Conservation (phyloP, 1,140 invertebrate genomes). For the Bursaphelenchus mucronatus region DNA sequence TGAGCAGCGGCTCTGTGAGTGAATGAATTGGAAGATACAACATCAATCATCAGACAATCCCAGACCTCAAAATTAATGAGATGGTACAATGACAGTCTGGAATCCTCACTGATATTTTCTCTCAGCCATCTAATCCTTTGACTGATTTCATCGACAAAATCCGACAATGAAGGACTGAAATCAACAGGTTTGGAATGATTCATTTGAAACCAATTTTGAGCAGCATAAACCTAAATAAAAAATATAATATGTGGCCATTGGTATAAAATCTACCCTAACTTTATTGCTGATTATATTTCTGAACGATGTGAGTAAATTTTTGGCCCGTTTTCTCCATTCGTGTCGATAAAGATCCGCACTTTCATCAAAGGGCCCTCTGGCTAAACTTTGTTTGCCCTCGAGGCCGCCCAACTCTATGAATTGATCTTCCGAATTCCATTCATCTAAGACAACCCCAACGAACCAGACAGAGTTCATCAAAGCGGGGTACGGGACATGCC, state of each 20-base stretch:
- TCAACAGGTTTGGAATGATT: conserved; percentile 31
- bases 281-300: conserved; percentile 31
- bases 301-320: conserved; percentile 26
- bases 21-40: conserved; percentile 33
- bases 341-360: conserved; percentile 36
- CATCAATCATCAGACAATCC: conserved; percentile 20
- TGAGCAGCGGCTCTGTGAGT: conserved; percentile 42
- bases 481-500: conserved; percentile 34
- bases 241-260: conserved; percentile 5
- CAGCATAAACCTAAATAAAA: conserved; percentile 5
- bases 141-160: conserved; percentile 30
- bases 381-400: conserved; percentile 11
- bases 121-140: conserved; percentile 29
- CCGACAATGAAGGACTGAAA: conserved; percentile 30
- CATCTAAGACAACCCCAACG: conserved; percentile 37
- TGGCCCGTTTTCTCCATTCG: conserved; percentile 38
- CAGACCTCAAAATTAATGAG: conserved; percentile 43
- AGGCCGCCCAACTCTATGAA: conserved; percentile 10
- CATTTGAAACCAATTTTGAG: conserved; percentile 24
- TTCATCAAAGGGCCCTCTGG: conserved; percentile 40
- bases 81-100: conserved; percentile 34
- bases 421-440: conserved; percentile 31
- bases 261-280: conserved; percentile 19
- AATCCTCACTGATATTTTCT: conserved; percentile 37
- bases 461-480: conserved; percentile 34